A percentile compares a stretch with the other conserved stretches of the same genome.
Evolutionary conservation across 2,888 invertebrate genomes (phyloP).

Genomic region (Microchrysa polita): DNA sequence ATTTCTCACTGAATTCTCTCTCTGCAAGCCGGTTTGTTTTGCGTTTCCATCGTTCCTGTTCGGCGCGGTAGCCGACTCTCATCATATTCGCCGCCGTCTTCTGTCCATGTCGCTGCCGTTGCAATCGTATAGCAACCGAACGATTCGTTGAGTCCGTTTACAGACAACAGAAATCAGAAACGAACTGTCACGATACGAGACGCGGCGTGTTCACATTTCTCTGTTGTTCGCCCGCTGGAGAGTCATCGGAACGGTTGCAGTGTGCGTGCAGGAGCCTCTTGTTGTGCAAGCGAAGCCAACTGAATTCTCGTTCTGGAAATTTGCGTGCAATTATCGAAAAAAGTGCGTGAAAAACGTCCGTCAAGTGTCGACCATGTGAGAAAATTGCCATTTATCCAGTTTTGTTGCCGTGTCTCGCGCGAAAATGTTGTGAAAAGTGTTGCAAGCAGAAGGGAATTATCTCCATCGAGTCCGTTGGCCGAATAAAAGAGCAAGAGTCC

Average conservation of each 20-base stretch:
- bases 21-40: not conserved
- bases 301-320: not conserved
- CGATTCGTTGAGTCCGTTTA: not conserved
- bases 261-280: not conserved
- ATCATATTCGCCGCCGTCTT: not conserved
- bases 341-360: not conserved
- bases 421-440: conserved; percentile 25
- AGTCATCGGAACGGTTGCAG: not conserved
- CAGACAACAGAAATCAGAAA: not conserved
- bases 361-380: not conserved
- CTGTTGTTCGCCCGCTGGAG: not conserved
- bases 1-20: conserved; percentile 2
- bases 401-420: not conserved
- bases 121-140: not conserved
- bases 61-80: not conserved
- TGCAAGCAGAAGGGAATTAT: not conserved
- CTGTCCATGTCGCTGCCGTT: not conserved
- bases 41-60: not conserved
- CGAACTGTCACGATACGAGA: not conserved
- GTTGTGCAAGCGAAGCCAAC: conserved; percentile 3
- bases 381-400: not conserved
- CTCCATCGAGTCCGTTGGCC: not conserved
- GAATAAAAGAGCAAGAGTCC: not conserved
- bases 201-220: not conserved
- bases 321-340: not conserved